Conservation (phyloP, 2,113 vertebrate species). For the Laticauda colubrina region DNA sequence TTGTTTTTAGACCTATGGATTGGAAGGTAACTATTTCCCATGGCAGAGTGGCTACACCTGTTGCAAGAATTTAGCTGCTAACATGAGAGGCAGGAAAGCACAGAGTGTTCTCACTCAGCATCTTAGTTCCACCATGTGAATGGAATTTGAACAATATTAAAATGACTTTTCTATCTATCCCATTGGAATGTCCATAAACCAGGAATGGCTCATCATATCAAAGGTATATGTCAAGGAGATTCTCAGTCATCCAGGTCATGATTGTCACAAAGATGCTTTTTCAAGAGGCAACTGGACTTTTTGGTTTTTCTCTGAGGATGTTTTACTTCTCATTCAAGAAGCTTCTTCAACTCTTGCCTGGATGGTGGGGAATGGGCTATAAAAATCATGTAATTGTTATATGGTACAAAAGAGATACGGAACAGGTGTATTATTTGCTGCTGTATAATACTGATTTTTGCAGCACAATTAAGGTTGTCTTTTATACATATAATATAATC, state of each 20-base stretch:
- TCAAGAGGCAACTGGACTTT: too few species aligned
- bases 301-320: too few species aligned
- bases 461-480: neutral
- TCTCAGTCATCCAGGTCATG: too few species aligned
- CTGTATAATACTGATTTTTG: neutral
- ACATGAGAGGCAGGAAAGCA: neutral
- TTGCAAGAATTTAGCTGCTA: neutral
- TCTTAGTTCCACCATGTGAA: neutral
- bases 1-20: neutral
- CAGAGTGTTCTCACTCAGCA: neutral
- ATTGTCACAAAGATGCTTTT: too few species aligned
- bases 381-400: neutral
- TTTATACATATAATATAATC: neutral
- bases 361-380: too few species aligned
- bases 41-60: neutral
- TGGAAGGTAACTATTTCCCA: neutral
- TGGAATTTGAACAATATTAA: neutral
- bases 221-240: too few species aligned
- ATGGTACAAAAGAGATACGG: neutral
- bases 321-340: too few species aligned
- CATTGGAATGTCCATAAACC: neutral
- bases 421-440: neutral
- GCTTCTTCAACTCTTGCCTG: too few species aligned
- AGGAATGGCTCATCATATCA: neutral
- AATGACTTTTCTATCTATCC: neutral